A percentile compares a stretch with the other conserved stretches of the same genome.
Evolutionary conservation across 2,113 vertebrate genomes (phyloP).

Genomic region (Tetraodon nigroviridis): DNA sequence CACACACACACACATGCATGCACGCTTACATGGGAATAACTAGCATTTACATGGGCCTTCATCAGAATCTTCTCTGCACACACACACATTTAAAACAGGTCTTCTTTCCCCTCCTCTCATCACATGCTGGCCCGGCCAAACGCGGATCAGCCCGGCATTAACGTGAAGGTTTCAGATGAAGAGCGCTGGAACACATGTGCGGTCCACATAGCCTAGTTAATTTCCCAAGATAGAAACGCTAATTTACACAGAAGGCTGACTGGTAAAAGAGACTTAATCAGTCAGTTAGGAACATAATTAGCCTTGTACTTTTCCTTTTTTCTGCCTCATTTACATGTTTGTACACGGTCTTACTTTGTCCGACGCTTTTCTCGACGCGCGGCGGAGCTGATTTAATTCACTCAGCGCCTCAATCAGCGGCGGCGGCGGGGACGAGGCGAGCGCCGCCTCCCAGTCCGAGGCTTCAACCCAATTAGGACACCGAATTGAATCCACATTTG

Average conservation of each 20-base stretch:
- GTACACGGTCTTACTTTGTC: slow-evolving; percentile 46
- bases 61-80: slow-evolving; percentile 15
- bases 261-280: slow-evolving; percentile 74
- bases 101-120: slow-evolving; percentile 10
- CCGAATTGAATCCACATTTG: slow-evolving; percentile 14
- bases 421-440: slow-evolving; percentile 10
- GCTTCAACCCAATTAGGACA: slow-evolving; percentile 23
- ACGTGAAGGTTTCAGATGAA: slow-evolving; percentile 69
- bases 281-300: slow-evolving; percentile 75
- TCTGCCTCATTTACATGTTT: slow-evolving; percentile 69
- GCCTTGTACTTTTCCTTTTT: slow-evolving; percentile 68
- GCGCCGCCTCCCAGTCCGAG: neutral
- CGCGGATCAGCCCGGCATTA: slow-evolving; percentile 65
- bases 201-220: slow-evolving; percentile 73
- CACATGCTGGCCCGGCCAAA: slow-evolving; percentile 26
- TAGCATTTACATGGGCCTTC: neutral
- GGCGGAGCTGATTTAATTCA: slow-evolving; percentile 47
- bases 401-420: slow-evolving; percentile 36
- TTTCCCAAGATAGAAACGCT: slow-evolving; percentile 77
- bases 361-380: slow-evolving; percentile 47
- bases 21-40: neutral
- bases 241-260: slow-evolving; percentile 75
- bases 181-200: slow-evolving; percentile 69
- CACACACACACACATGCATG: neutral
- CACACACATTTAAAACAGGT: slow-evolving; percentile 43